Conservation (phyloP, 2,113 vertebrate genomes). For the Dipodomys ordii region DNA sequence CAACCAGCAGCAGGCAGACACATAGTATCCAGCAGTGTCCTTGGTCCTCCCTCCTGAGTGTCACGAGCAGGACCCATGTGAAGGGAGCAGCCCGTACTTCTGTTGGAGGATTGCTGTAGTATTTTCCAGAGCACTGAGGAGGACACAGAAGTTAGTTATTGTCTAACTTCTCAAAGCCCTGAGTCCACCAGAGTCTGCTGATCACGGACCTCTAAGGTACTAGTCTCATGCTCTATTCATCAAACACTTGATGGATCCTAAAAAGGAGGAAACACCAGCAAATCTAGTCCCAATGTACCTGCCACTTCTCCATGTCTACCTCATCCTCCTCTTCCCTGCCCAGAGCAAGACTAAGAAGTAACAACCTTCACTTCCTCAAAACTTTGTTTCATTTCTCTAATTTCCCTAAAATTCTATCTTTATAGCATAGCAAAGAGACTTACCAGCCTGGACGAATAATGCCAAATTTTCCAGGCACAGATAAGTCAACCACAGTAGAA, state of each 20-base stretch:
- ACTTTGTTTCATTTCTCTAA: background rate
- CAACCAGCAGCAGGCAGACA: conserved; percentile 52
- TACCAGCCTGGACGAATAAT: conserved; percentile 96
- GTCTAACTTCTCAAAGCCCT: background rate
- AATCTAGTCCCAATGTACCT: background rate
- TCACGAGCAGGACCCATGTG: conserved; percentile 59
- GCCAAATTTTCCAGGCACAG: conserved; percentile 90
- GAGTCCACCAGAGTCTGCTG: background rate
- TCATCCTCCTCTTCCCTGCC: background rate
- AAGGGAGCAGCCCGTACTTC: conserved; percentile 90
- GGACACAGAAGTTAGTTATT: conserved; percentile 34
- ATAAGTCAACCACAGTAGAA: conserved; percentile 96
- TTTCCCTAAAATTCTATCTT: background rate
- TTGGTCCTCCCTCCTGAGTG: background rate
- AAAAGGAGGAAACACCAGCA: background rate
- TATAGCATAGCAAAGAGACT: conserved; percentile 74
- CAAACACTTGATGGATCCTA: background rate
- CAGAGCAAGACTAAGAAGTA: background rate
- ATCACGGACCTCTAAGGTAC: background rate
- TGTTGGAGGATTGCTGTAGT: conserved; percentile 90
- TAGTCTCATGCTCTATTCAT: background rate
- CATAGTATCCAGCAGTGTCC: conserved; percentile 81
- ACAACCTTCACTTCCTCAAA: background rate
- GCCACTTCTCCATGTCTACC: background rate
- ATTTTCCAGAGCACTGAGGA: conserved; percentile 89